Conservation (phyloP, 1,140 invertebrate genomes). For the Drosophila fuyamai region DNA sequence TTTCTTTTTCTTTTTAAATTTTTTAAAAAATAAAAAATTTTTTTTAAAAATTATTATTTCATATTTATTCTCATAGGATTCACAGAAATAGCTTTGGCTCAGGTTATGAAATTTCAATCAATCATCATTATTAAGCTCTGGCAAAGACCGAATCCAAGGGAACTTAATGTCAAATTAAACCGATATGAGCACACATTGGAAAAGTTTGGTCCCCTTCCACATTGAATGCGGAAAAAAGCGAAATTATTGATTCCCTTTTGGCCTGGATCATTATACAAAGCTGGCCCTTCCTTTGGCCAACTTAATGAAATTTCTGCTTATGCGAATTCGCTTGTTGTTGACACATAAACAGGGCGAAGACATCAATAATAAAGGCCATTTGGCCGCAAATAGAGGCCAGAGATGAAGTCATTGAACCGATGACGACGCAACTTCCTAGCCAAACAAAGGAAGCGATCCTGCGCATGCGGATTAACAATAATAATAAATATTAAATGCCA, state of each 20-base stretch:
- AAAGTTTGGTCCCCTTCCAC: slow-evolving; percentile 12
- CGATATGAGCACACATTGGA: slow-evolving; percentile 22
- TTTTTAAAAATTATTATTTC: too few species aligned
- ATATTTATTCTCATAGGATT: too few species aligned
- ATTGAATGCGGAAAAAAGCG: background rate
- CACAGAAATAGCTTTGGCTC: background rate
- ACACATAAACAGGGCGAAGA: slow-evolving; percentile 77
- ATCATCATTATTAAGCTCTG: slow-evolving; percentile 12
- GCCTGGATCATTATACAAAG: slow-evolving; percentile 44
- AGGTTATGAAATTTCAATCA: slow-evolving; percentile 32
- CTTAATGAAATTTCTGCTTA: slow-evolving; percentile 83
- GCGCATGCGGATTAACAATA: slow-evolving; percentile 78
- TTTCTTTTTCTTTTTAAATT: too few species aligned
- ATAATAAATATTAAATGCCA: slow-evolving; percentile 83
- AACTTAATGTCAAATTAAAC: slow-evolving; percentile 43
- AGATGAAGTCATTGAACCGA: slow-evolving; percentile 73
- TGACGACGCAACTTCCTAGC: slow-evolving; percentile 37
- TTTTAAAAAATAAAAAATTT: too few species aligned
- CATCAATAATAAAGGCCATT: slow-evolving; percentile 79
- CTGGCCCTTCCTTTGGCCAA: slow-evolving; percentile 51
- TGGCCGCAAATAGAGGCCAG: slow-evolving; percentile 43
- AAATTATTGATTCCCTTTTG: slow-evolving; percentile 39
- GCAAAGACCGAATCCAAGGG: slow-evolving; percentile 1
- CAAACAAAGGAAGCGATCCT: slow-evolving; percentile 30
- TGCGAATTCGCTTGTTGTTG: slow-evolving; percentile 80